Conservation (phyloP, 2,888 invertebrate species). For the Nezara viridula region DNA sequence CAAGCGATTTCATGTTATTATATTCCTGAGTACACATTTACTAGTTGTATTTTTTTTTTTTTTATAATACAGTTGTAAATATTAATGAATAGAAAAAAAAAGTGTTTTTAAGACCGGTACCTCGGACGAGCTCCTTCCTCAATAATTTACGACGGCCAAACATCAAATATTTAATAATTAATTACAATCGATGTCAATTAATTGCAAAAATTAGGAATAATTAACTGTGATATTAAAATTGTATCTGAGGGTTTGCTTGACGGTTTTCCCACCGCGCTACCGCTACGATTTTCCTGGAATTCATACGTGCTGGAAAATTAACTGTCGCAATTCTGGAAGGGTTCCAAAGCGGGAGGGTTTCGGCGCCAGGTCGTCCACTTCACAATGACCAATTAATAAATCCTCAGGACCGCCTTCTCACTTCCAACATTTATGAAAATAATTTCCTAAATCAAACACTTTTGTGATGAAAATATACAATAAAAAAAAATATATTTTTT, state of each 20-base stretch:
- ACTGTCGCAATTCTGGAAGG: constrained; percentile 3
- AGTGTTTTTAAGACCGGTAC: too few species aligned
- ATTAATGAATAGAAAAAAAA: too few species aligned
- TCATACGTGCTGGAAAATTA: constrained; percentile 21
- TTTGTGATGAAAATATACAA: neutral
- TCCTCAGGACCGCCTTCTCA: neutral
- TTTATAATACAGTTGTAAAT: too few species aligned
- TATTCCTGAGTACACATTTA: too few species aligned
- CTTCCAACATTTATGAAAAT: constrained; percentile 12
- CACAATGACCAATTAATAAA: constrained; percentile 39
- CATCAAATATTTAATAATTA: too few species aligned
- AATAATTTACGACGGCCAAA: too few species aligned
- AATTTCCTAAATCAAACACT: neutral
- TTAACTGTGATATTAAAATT: neutral
- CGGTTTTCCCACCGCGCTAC: neutral
- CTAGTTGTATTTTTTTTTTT: too few species aligned
- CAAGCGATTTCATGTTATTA: too few species aligned
- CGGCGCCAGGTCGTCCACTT: constrained; percentile 39
- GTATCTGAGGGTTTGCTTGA: neutral
- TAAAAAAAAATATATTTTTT: too few species aligned
- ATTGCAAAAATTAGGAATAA: neutral
- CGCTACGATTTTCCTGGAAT: constrained; percentile 3
- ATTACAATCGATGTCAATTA: neutral
- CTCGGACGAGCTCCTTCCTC: too few species aligned
- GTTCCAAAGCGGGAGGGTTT: constrained; percentile 16